phyloP scores from a whole-genome alignment of 2,113 vertebrate genomes.

The Otolemur garnettii region DNA sequence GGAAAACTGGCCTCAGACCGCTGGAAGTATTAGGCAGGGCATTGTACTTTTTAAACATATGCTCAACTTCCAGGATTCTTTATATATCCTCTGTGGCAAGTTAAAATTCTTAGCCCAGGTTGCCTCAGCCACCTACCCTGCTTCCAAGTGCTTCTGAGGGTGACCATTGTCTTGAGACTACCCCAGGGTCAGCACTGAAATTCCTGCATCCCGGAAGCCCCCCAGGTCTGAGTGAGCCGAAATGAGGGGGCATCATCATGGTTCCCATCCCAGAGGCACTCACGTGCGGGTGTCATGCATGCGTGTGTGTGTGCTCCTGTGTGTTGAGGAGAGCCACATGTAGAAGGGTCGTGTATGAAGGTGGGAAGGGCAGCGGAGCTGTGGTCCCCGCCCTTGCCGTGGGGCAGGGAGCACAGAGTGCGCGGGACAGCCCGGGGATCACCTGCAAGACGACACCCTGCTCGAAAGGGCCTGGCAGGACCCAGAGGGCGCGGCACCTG shows the following conservation, averaged over 20 bases:
- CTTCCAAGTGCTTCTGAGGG: not conserved
- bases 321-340: not conserved
- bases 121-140: not conserved
- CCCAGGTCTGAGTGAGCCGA: not conserved
- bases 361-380: not conserved
- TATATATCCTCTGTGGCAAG: too few relatives aligned
- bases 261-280: not conserved
- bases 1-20: rapidly evolving
- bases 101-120: not conserved
- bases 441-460: not conserved
- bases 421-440: not conserved
- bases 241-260: too few relatives aligned
- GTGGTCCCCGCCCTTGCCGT: not conserved
- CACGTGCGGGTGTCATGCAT: too few relatives aligned
- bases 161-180: not conserved
- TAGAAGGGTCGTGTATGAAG: rapidly evolving
- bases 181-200: not conserved
- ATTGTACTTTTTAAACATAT: not conserved
- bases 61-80: not conserved
- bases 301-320: not conserved
- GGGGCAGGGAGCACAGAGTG: not conserved
- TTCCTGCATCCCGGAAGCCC: not conserved
- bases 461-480: not conserved
- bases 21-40: rapidly evolving
- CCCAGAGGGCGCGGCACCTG: conserved; percentile 26